Evolutionary conservation across 1,140 invertebrate species (phyloP), one percentile per base, ranked within the genome.

Genomic region (Chrysopa pallens): DNA sequence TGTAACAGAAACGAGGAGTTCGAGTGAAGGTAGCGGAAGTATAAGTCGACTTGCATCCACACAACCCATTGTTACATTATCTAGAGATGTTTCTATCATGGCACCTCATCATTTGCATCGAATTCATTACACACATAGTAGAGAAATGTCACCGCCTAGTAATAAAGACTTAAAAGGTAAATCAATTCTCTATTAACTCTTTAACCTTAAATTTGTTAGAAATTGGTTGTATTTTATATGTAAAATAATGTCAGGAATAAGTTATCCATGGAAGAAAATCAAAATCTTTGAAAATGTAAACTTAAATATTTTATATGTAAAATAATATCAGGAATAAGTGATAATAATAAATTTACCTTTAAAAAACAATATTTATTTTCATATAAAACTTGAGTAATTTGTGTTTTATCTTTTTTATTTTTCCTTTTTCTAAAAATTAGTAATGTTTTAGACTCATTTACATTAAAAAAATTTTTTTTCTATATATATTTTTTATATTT

Each of bases 1-100:
- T 36, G 76, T 80, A 48, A 72, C 76, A 44, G 60, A 67, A 52
- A 68, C 67, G 38, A 67, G 74, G 42, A 75, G 72, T 46, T 77
- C 77, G 37, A 69, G 73, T 47, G 74, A 79, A 47, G 68, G 75
- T 42, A 64, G 68, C 52, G 56, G 59, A 49, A 59, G 66, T 55
- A 53, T 64, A 51, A 52, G 65, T 12, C 31, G 17, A 23, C 17
- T 23, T 23, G 17, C 17, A 23, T 50, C 35, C 52, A 35, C 31
- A 12, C 31, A 12, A 35, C 8, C 31, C 9, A 9, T 46, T 28
- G 49, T 47, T 43, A 46, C 47, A 45, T 43, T 42, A 27, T 42
- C 37, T 36, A 35, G 40, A 39, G 33, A 40, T 43, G 12, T 38
- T 43, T 11, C 46, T 50, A 38, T 39, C 45, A 13, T 36, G 39